Evolutionary conservation across 2,113 vertebrate genomes (phyloP).

Genomic region (Rhinogobius similis): DNA sequence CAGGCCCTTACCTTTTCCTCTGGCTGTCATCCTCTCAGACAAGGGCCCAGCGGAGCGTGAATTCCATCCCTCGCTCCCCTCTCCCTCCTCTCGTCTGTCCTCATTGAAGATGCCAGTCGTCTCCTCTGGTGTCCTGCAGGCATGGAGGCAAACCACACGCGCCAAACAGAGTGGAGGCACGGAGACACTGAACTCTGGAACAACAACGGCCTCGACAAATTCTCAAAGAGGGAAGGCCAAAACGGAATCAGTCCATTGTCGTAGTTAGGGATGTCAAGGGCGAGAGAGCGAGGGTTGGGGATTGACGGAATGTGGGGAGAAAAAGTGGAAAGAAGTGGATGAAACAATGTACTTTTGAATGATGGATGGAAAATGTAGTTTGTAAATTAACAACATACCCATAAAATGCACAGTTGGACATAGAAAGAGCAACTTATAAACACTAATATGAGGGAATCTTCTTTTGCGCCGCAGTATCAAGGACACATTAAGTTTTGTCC

Average conservation of each 20-base stretch:
- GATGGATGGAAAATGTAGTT: neutral
- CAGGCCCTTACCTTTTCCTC: conserved; percentile 65
- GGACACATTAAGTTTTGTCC: too few relatives aligned
- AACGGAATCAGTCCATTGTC: conserved; percentile 46
- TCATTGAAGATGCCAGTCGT: conserved; percentile 65
- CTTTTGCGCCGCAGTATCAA: too few relatives aligned
- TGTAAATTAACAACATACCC: neutral
- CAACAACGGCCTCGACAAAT: conserved; percentile 52
- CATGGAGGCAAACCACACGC: conserved; percentile 50
- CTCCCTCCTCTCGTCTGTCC: conserved; percentile 2
- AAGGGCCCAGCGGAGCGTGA: conserved; percentile 60
- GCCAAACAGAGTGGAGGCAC: conserved; percentile 40
- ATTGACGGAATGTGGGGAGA: conserved; percentile 2
- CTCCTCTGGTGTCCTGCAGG: conserved; percentile 62
- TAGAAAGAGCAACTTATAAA: too few relatives aligned
- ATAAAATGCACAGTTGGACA: neutral
- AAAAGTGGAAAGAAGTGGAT: conserved; percentile 19
- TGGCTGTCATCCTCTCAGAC: conserved; percentile 66
- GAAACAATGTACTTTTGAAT: too few relatives aligned
- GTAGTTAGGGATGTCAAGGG: conserved; percentile 41
- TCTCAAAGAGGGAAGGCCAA: conserved; percentile 25
- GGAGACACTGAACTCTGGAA: conserved; percentile 50
- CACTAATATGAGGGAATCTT: too few relatives aligned
- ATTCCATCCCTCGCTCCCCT: conserved; percentile 39
- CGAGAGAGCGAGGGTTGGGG: neutral